Conservation (phyloP, 2,888 invertebrate genomes). For the Achlya flavicornis region DNA sequence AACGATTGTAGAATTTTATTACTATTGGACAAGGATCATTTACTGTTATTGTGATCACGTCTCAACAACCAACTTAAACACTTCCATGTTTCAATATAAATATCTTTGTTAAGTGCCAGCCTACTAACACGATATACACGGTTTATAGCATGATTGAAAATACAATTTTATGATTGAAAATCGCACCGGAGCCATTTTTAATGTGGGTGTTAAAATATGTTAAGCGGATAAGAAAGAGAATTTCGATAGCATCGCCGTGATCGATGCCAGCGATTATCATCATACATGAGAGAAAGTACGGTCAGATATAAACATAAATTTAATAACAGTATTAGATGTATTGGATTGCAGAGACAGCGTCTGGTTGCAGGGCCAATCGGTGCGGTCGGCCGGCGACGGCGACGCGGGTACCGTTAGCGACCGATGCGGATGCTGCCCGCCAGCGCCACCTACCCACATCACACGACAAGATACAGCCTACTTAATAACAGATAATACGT, state of each 20-base stretch:
- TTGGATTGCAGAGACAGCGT: constrained; percentile 73
- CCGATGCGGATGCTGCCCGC: constrained; percentile 18
- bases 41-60: constrained; percentile 3
- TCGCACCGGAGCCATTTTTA: constrained; percentile 28
- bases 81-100: constrained; percentile 10
- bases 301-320: constrained; percentile 69
- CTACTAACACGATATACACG: constrained; percentile 16
- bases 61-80: neutral
- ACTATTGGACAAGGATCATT: constrained; percentile 7
- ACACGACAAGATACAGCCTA: constrained; percentile 59
- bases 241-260: constrained; percentile 62
- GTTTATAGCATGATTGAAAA: constrained; percentile 7
- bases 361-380: constrained; percentile 71
- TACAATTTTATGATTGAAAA: constrained; percentile 37
- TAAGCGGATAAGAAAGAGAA: constrained; percentile 59
- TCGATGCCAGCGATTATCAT: constrained; percentile 69
- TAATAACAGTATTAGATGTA: constrained; percentile 81
- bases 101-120: constrained; percentile 19
- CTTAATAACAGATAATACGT: constrained; percentile 66
- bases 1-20: constrained; percentile 4
- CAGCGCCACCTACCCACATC: constrained; percentile 40
- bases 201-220: constrained; percentile 63
- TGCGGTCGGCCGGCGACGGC: constrained; percentile 41
- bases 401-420: constrained; percentile 67
- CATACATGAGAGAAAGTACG: constrained; percentile 74